Base-by-base conservation (phyloP, 2,888 invertebrate species). In the Pediacus dermestoides region DNA sequence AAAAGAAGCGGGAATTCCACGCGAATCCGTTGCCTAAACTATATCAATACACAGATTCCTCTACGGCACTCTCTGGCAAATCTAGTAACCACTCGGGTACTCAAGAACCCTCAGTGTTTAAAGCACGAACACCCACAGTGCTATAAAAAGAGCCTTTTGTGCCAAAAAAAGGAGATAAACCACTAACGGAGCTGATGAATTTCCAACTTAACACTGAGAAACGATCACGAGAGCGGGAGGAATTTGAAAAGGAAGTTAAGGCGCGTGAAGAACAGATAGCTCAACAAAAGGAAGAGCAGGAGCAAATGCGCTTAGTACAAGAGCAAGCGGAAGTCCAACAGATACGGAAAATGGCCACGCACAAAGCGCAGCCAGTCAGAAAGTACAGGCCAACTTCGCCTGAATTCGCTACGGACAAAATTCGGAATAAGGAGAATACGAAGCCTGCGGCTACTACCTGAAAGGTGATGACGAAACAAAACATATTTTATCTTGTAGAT, bases 181-280 rank as follows among this genome's bases (percentile, higher is more conserved):
- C 75, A 2, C 44, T 73, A 3, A 52, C 70, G 0, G 73, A 72
- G 57, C 57, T 70, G 4, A 65, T 65, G 7, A 78, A 77, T 16
- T 78, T 85, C 65, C 67, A 72, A 2, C 63, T 87, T n/a, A 76
- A 76, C 32, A 81, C 83, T 1, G 80, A 81, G 39, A 74, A 74
- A 42, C 66, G 87, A 37, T 80, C 80, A 0, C 72, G 68, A 7
- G 77, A 83, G 41, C 67, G 85, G 16, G 74, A 74, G 28, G 73
- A 70, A 23, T 84, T 77, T 66, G 79, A 85, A 1, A 69, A 73
- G 16, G 64, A 66, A 25, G 47, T 78, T 2, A 78, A 74, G 55
- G 76, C 78, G 46, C 73, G 73, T 30, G 74, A 76, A 42, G 72
- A 77, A 36, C 38, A 45, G 16, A 10, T 32, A n/a, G 44, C 25